phyloP scores from a whole-genome alignment of 2,797 vertebrate genomes.

The Geotrypetes seraphini region DNA sequence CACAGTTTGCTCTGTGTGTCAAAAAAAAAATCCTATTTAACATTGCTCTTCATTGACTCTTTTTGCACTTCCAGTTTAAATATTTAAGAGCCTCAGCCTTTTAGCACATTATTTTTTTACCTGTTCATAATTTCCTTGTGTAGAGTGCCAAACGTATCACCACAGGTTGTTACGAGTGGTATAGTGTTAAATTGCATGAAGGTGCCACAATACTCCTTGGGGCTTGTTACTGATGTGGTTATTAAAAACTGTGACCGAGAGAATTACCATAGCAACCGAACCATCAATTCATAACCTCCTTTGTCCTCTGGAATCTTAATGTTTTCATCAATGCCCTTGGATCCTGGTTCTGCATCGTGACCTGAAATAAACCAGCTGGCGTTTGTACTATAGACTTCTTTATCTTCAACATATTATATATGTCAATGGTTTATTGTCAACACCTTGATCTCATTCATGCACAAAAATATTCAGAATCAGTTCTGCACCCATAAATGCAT shows the following conservation, averaged over 20 bases:
- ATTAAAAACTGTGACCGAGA: constrained; percentile 33
- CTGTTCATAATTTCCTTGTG: constrained; percentile 34
- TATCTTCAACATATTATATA: neutral
- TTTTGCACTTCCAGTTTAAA: constrained; percentile 22
- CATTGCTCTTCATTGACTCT: neutral
- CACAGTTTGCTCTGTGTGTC: constrained; percentile 6
- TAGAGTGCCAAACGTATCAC: constrained; percentile 14
- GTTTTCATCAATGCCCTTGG: neutral
- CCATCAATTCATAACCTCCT: constrained; percentile 20
- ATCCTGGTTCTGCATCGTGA: neutral
- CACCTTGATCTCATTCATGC: too few relatives aligned
- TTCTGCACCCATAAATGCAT: too few relatives aligned
- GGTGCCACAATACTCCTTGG: constrained; percentile 13
- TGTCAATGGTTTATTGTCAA: rapidly evolving
- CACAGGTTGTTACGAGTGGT: constrained; percentile 6
- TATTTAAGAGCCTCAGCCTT: constrained; percentile 13
- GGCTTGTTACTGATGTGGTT: constrained; percentile 27
- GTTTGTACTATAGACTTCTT: neutral
- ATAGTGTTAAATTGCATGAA: constrained; percentile 16
- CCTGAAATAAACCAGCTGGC: neutral
- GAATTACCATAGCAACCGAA: constrained; percentile 30
- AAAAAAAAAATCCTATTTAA: constrained; percentile 13
- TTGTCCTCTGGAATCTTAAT: constrained; percentile 5
- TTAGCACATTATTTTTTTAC: constrained; percentile 28
- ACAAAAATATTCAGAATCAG: too few relatives aligned